Evolutionary conservation across 2,797 vertebrate genomes (phyloP), one percentile per base, ranked within the genome.

Genomic region (Crax fasciolata): DNA sequence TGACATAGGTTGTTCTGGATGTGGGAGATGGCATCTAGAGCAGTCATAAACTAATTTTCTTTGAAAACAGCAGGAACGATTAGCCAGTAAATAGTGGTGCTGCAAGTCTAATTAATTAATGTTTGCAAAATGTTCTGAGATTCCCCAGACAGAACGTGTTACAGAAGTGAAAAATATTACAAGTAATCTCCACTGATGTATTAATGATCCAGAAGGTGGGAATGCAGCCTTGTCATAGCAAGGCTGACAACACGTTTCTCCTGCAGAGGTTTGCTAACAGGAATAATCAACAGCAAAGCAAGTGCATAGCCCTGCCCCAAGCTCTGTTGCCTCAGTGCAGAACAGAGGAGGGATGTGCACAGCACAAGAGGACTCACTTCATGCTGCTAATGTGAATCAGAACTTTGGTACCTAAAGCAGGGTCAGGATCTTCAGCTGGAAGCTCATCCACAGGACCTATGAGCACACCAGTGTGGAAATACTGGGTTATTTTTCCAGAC

Each of bases 41-140:
- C 73, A 63, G 54, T 18, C 0, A 0, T 76, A 87, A 97, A 93
- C 59, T 68, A 81, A 71, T 71, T 35, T 38, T 48, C 49, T 76
- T 84, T 63, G 58, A 90, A 88, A 90, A 63, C 27, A 73, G 84
- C 57, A 16, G 46, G 12, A 58, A 70, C 58, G 58, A 72, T 89
- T 81, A 93, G 57, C 49, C 78, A 48, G 44, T 74, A 92, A 96
- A 80, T 66, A 92, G 58, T 7, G 44, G 19, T 81, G 27, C 78
- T 88, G 68, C 39, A 92, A 91, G 61, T 8, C 43, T 93, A 76
- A 86, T 83, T 89, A 93, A 94, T 89, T 89, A 87, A 85, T 78
- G 70, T 96, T 92, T 94, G 68, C 76, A 96, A 84, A 89, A 87
- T 81, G 70, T 89, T 92, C 92, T 48, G 30, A 95, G 82, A 87